A percentile compares a stretch with the other conserved stretches of the same genome.
phyloP scores from a whole-genome alignment of 2,797 vertebrate genomes.

The Cynodonichthys magdalenae region DNA sequence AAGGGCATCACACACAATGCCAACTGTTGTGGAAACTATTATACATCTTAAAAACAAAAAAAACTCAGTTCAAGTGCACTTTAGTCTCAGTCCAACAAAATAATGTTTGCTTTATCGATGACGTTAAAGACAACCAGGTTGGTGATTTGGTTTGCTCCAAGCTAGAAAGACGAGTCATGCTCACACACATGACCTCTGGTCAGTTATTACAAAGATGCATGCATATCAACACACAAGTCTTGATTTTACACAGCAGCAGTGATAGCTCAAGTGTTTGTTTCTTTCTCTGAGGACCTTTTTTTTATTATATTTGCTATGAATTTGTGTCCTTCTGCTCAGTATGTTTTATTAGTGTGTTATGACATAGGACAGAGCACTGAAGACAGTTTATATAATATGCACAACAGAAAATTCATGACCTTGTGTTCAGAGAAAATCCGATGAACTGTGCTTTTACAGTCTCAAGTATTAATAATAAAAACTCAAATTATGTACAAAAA shows the following conservation, averaged over 20 bases:
- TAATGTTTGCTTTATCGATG: slow-evolving; percentile 16
- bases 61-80: slow-evolving; percentile 53
- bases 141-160: slow-evolving; percentile 39
- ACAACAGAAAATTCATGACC: not conserved
- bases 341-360: not conserved
- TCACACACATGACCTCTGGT: slow-evolving; percentile 60
- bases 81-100: slow-evolving; percentile 30
- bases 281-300: slow-evolving; percentile 12
- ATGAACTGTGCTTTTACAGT: slow-evolving; percentile 1
- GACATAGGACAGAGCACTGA: not conserved
- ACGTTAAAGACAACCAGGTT: slow-evolving; percentile 25
- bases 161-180: slow-evolving; percentile 63
- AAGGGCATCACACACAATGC: slow-evolving; percentile 66
- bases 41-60: not conserved
- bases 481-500: slow-evolving; percentile 29
- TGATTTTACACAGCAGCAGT: slow-evolving; percentile 49
- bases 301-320: slow-evolving; percentile 28
- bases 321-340: not conserved
- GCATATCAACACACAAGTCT: slow-evolving; percentile 63
- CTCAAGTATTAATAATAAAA: not conserved
- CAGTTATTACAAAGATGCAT: slow-evolving; percentile 68
- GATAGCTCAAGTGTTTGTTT: slow-evolving; percentile 35
- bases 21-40: slow-evolving; percentile 19
- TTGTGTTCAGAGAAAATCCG: not conserved
- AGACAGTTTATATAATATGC: slow-evolving; percentile 9